Base-by-base conservation (phyloP, 1,140 invertebrate genomes). In the Drosophila nigromelanica region DNA sequence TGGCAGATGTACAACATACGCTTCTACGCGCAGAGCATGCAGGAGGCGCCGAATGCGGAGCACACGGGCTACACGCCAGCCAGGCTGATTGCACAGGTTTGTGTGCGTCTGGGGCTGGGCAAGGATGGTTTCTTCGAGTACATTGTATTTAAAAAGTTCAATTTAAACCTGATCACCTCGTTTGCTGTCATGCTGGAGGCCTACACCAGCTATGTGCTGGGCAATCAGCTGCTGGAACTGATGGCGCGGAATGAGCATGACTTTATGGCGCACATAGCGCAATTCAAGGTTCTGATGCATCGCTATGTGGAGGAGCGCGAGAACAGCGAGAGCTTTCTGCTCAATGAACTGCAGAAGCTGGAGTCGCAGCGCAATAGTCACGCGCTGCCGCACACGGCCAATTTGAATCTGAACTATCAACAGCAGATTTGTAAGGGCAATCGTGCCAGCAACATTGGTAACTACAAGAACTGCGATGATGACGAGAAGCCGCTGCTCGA, bases 391-490 rank as follows among this genome's bases (percentile, higher is more conserved):
- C 42, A 70, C 6, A 78, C 76, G 1, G 80, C 85, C 4, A 59
- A 78, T 3, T 42, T 89, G 18, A 77, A 90, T 39, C 72, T 91
- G 0, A 79, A 90, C 55, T 89, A 86, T 58, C 85, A 89, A 24
- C 75, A 74, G 21, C 85, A 81, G 54, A 85, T 91, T 30, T 91
- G 90, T 54, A 91, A 91, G 35, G 90, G 90, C 3, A 91, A 91
- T 60, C 82, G 90, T 1, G 73, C 83, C 15, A 91, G 90, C 39
- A 91, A 91, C n/a, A 81, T 91, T 62, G 90, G 90, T 5, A 89
- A 89, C 72, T 90, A 85, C 52, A 87, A 86, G 59, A 90, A 89
- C 51, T 90, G 75, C 5, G 89, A 90, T 24, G 89, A 89, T 52
- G 89, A 90, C 37, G 73, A 76, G 15, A 87, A 78, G 37, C 72